These are phyloP conservation scores for Listronotus oregonensis DNA, from an alignment of 1,140 invertebrate genomes.

Conservation along the genomic window DNA sequence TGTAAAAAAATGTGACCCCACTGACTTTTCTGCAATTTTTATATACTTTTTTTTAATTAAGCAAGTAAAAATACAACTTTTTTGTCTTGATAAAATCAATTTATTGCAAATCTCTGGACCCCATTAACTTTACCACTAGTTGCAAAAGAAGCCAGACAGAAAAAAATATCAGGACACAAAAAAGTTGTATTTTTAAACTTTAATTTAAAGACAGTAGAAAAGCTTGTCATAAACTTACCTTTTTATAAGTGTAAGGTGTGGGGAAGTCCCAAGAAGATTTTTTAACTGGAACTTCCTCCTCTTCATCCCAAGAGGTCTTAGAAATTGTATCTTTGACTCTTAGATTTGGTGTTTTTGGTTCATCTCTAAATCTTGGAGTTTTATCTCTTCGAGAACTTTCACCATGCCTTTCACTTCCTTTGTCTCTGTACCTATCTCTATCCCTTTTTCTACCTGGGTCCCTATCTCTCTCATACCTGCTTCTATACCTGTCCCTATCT, in stretches of 20 bases:
- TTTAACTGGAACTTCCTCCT: slow-evolving; percentile 66
- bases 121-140: no score
- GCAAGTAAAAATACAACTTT: no score
- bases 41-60: no score
- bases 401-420: slow-evolving; percentile 34
- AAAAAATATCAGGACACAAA: no score
- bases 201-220: no score
- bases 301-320: slow-evolving; percentile 88
- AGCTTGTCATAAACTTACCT: slow-evolving; percentile 53
- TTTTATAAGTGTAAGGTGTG: slow-evolving; percentile 71
- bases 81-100: no score
- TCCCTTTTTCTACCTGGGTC: slow-evolving; percentile 35
- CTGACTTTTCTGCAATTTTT: no score
- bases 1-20: no score
- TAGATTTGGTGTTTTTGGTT: slow-evolving; percentile 78
- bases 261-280: slow-evolving; percentile 92
- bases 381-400: slow-evolving; percentile 65
- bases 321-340: slow-evolving; percentile 71
- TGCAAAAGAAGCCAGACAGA: no score
- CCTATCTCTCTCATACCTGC: slow-evolving; percentile 27
- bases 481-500: slow-evolving; percentile 6
- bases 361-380: slow-evolving; percentile 75
- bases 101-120: no score
- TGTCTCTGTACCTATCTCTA: slow-evolving; percentile 36
- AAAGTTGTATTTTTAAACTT: no score